Conservation (phyloP, 2,888 invertebrate species). For the Torymus auratus region DNA sequence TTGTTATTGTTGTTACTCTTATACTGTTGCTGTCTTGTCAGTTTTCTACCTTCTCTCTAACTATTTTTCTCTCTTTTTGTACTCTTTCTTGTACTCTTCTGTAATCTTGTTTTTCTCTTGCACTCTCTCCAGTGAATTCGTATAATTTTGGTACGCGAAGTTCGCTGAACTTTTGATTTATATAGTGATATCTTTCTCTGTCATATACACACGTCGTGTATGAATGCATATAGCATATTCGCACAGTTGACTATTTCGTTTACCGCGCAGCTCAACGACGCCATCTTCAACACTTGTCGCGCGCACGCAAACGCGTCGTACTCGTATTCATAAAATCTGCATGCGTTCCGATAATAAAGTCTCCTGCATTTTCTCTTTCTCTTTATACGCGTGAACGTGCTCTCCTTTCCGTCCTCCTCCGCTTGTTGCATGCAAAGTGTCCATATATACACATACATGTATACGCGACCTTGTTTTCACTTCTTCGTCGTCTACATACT, state of each 20-base stretch:
- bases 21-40: no score
- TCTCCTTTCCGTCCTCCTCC: not conserved
- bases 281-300: constrained; percentile 35
- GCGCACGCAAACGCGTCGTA: not conserved
- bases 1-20: no score
- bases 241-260: not conserved
- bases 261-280: constrained; percentile 10
- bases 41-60: no score
- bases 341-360: not conserved
- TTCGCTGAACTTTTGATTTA: no score
- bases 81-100: no score
- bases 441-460: no score
- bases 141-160: no score
- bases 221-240: not conserved
- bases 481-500: not conserved
- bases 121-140: no score
- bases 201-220: no score
- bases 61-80: no score
- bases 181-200: no score
- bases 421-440: constrained; percentile 52
- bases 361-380: constrained; percentile 1
- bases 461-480: constrained; percentile 40
- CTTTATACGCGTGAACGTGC: not conserved
- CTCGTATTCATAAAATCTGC: not conserved
- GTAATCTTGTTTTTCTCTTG: no score